Base-by-base conservation (phyloP, 2,797 vertebrate genomes). In the Melopsittacus undulatus region DNA sequence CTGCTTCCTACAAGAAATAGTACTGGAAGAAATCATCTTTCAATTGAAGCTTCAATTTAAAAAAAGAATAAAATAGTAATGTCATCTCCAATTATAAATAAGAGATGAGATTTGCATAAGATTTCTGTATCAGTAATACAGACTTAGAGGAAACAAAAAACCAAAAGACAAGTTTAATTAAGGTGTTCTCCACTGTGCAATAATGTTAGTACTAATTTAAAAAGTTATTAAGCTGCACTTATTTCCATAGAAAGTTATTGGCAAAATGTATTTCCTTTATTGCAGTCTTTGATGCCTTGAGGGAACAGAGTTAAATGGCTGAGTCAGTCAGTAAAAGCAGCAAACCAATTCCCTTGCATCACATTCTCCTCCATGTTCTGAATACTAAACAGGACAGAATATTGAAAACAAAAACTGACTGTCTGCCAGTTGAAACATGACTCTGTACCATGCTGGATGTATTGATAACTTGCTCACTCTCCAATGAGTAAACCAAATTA, bases 311-410 rank as follows among this genome's bases (percentile, higher is more conserved):
- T 89, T 89, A 97, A 97, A 95, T 78, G 91, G 73, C 84, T 97
- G 93, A 95, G 88, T 97, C 94, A 95, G 87, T 95, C 64, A 83
- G 67, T 92, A 97, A 96, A 95, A 96, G 57, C 72, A 94, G 90
- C 48, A 97, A 90, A 88, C 51, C 90, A 95, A 90, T 96, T 97
- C 77, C 62, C 51, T 80, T 52, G 63, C 66, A 94, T 56, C 92
- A 84, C 46, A 23, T 89, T 93, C 80, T 80, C 30, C 54, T 94
- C 86, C 68, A 67, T 83, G 67, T 26, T 74, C 24, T 91, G 95
- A 95, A 97, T 96, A 82, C 42, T 93, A 80, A 97, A 92, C 73
- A 94, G 73, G 29, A 84, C 43, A 49, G 49, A 94, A 80, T 61
- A 94, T 1, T 89, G 91, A 95, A 95, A 97, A 88, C 83, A 96